Evolutionary conservation across 2,888 invertebrate species (phyloP).

Genomic region (Syrphus vitripennis): DNA sequence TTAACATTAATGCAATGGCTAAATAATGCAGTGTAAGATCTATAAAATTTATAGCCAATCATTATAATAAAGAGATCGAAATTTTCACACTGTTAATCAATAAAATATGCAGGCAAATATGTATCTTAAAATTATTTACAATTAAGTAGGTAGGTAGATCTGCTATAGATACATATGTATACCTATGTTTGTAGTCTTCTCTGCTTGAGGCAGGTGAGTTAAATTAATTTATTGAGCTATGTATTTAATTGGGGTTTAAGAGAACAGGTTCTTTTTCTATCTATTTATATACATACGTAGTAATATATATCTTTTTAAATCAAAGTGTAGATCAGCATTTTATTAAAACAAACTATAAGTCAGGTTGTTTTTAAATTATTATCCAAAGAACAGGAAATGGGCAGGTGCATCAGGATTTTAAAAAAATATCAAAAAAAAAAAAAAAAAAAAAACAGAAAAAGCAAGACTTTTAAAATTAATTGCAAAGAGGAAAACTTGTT

Average conservation of each 20-base stretch:
- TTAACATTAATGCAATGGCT: not conserved
- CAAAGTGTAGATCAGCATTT: not conserved
- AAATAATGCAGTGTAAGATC: conserved; percentile 6
- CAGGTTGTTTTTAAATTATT: not conserved
- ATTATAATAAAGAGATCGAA: conserved; percentile 30
- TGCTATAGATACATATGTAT: too few relatives aligned
- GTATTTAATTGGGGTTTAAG: not conserved
- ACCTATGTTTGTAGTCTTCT: not conserved
- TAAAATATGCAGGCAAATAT: not conserved
- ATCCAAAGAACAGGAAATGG: not conserved
- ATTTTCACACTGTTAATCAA: conserved; percentile 22
- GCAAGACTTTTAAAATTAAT: not conserved
- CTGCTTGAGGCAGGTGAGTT: conserved; percentile 2
- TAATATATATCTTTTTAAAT: not conserved
- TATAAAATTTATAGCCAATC: conserved; percentile 24
- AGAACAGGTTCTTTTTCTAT: not conserved
- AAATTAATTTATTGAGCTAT: conserved; percentile 13
- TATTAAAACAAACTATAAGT: not conserved
- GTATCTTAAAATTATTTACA: not conserved
- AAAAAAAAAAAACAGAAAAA: not conserved
- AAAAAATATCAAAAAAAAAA: not conserved
- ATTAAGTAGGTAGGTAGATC: not conserved
- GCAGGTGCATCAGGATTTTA: not conserved
- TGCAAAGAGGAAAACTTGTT: not conserved
- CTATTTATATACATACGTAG: not conserved